Percentiles rank a stretch among this genome's conserved stretches.
Evolutionary conservation across 2,888 invertebrate genomes (phyloP).

Genomic region (Nephrotoma flavescens): DNA sequence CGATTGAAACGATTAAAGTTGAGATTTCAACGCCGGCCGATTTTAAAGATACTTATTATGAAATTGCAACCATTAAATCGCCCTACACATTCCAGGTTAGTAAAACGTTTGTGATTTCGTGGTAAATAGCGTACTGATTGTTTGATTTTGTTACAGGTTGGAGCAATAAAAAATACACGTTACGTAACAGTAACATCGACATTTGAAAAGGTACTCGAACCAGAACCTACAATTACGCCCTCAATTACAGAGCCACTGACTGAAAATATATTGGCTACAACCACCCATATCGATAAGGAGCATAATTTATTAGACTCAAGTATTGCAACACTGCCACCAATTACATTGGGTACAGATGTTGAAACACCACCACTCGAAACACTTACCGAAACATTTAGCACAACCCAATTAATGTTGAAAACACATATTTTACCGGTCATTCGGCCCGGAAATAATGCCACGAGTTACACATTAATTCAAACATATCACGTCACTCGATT

Average conservation of each 20-base stretch:
- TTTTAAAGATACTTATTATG: constrained; percentile 72
- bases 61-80: constrained; percentile 80
- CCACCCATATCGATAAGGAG: constrained; percentile 59
- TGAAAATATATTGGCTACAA: constrained; percentile 73
- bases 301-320: constrained; percentile 55
- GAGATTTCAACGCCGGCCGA: constrained; percentile 80
- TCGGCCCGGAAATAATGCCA: constrained; percentile 55
- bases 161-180: constrained; percentile 72
- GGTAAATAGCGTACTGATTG: background rate
- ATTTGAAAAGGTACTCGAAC: constrained; percentile 60
- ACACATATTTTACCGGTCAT: constrained; percentile 79
- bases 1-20: constrained; percentile 70
- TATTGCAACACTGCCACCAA: constrained; percentile 68
- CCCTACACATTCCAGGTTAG: constrained; percentile 79
- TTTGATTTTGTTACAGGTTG: constrained; percentile 44
- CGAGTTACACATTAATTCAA: constrained; percentile 69
- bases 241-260: constrained; percentile 63
- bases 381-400: constrained; percentile 79
- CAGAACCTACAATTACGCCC: constrained; percentile 37
- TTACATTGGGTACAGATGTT: constrained; percentile 57
- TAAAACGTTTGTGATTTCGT: constrained; percentile 4
- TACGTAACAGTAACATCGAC: constrained; percentile 80
- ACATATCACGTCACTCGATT: constrained; percentile 76
- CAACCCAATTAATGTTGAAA: constrained; percentile 74
- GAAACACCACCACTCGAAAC: constrained; percentile 81